Percentiles rank a stretch among this genome's conserved stretches.
Evolutionary conservation across 2,888 invertebrate genomes (phyloP).

Genomic region (Dynastes hyllus): DNA sequence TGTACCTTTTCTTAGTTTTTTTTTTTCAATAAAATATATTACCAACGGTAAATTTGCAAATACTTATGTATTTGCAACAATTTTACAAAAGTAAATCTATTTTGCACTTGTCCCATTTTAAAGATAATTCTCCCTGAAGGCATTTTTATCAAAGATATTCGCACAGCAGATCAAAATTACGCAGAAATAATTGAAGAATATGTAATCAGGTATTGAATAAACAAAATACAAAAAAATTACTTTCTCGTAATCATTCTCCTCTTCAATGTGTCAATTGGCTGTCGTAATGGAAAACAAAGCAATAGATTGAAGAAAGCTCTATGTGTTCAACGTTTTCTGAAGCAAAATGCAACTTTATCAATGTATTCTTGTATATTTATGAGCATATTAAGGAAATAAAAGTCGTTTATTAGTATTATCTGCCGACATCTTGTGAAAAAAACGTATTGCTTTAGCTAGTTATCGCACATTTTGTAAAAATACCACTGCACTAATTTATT

Average conservation of each 20-base stretch:
- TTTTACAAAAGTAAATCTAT: conserved; percentile 43
- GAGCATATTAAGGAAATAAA: too few relatives aligned
- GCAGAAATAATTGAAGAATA: conserved; percentile 9
- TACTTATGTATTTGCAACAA: conserved; percentile 39
- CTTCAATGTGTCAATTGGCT: background rate
- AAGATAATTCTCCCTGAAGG: conserved; percentile 11
- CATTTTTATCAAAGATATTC: conserved; percentile 40
- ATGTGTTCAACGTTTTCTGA: background rate
- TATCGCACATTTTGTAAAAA: too few relatives aligned
- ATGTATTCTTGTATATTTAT: too few relatives aligned
- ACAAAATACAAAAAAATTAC: background rate
- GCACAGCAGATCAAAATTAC: conserved; percentile 42
- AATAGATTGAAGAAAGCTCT: too few relatives aligned
- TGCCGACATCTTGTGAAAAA: too few relatives aligned
- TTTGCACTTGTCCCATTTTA: conserved; percentile 31
- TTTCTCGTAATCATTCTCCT: conserved; percentile 5
- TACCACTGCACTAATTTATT: too few relatives aligned
- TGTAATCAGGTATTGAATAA: background rate
- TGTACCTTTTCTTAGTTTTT: background rate
- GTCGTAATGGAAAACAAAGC: too few relatives aligned
- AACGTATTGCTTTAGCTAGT: too few relatives aligned
- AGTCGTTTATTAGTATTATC: too few relatives aligned
- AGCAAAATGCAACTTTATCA: too few relatives aligned
- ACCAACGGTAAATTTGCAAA: conserved; percentile 43
- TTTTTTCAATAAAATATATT: conserved; percentile 39